phyloP scores from a whole-genome alignment of 2,113 vertebrate genomes.

The Harpagus bidentatus region DNA sequence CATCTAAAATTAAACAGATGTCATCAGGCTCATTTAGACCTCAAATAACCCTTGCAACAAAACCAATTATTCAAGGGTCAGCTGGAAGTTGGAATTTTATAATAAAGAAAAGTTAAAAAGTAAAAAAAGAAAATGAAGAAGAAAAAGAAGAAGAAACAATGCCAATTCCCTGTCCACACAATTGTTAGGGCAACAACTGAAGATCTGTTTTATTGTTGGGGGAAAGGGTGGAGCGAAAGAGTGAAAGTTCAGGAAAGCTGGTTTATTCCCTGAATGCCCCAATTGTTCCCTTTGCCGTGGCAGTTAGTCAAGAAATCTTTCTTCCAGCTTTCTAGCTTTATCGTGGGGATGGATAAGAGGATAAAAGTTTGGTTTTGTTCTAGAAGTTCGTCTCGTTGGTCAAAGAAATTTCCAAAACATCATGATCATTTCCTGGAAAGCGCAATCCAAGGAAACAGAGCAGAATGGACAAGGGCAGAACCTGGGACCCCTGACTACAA shows the following conservation, averaged over 20 bases:
- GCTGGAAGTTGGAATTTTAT: slow-evolving; percentile 64
- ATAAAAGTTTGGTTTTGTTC: not conserved
- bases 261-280: slow-evolving; percentile 15
- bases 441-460: not conserved
- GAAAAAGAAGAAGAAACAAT: slow-evolving; percentile 12
- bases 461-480: not conserved
- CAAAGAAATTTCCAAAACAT: slow-evolving; percentile 1
- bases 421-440: not conserved
- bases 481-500: not conserved
- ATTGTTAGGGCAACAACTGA: not conserved
- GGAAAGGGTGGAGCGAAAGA: not conserved
- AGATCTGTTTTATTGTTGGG: not conserved
- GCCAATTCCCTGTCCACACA: slow-evolving; percentile 16
- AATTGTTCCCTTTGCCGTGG: not conserved
- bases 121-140: slow-evolving; percentile 19
- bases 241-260: not conserved
- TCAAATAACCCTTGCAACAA: slow-evolving; percentile 72
- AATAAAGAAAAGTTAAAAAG: slow-evolving; percentile 64
- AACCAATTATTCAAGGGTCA: slow-evolving; percentile 74
- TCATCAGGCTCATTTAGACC: slow-evolving; percentile 70
- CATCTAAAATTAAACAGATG: slow-evolving; percentile 79
- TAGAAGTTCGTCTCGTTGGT: not conserved
- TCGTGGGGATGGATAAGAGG: not conserved
- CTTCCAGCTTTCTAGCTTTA: not conserved
- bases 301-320: slow-evolving; percentile 3